A percentile compares a stretch with the other conserved stretches of the same genome.
Conservation (phyloP, 2,113 vertebrate genomes). For the Microtus oregoni region DNA sequence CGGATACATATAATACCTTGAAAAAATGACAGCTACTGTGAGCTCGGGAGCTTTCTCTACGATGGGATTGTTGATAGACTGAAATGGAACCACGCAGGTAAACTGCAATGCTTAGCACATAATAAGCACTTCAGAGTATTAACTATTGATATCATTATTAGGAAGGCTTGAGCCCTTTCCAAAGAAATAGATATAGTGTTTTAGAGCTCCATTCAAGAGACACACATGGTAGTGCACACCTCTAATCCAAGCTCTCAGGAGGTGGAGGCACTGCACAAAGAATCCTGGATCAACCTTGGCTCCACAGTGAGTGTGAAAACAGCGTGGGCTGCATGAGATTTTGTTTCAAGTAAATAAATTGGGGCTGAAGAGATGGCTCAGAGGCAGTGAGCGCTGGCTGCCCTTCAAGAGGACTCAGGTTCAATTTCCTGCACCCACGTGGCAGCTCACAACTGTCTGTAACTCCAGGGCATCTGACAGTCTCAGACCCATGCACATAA, state of each 20-base stretch:
- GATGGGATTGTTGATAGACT: slow-evolving; percentile 10
- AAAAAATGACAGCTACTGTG: slow-evolving; percentile 2
- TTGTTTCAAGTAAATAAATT: neutral
- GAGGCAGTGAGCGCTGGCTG: neutral
- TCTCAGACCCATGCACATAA: neutral
- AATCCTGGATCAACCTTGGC: neutral
- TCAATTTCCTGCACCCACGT: neutral
- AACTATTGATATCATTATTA: neutral
- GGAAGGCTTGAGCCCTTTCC: slow-evolving; percentile 15
- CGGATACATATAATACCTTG: neutral
- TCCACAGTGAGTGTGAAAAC: neutral
- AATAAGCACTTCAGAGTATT: slow-evolving; percentile 7
- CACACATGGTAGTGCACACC: neutral
- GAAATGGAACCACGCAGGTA: slow-evolving; percentile 53
- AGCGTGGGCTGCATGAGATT: neutral
- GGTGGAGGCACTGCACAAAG: neutral
- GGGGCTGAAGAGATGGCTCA: neutral
- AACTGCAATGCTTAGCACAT: neutral
- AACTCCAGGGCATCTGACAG: neutral
- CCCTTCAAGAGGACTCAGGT: neutral
- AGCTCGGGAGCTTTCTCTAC: slow-evolving; percentile 13
- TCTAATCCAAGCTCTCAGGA: neutral
- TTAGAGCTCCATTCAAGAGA: neutral
- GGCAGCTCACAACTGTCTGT: neutral
- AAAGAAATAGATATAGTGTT: neutral